Evolutionary conservation across 2,888 invertebrate genomes (phyloP).

Genomic region (Nomada fabriciana): DNA sequence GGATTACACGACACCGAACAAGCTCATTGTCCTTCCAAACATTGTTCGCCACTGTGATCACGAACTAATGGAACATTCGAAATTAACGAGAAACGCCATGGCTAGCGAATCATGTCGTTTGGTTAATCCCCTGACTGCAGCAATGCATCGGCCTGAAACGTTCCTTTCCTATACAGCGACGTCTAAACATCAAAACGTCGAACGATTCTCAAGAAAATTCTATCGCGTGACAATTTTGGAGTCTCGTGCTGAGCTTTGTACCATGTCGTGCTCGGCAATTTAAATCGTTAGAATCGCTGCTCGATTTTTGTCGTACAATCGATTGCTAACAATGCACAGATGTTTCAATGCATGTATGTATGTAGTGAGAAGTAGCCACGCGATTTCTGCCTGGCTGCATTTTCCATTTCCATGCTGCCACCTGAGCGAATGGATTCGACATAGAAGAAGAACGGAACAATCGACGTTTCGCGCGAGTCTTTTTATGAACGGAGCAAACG

Average conservation of each 20-base stretch:
- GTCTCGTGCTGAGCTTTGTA: not conserved
- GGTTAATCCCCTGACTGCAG: constrained; percentile 28
- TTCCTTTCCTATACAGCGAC: constrained; percentile 4
- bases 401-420: constrained; percentile 4
- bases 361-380: not conserved
- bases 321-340: not conserved
- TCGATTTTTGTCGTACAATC: not conserved
- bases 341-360: too few relatives aligned
- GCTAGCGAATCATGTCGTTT: constrained; percentile 42
- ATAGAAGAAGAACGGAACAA: constrained; percentile 25
- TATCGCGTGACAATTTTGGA: constrained; percentile 28
- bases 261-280: not conserved
- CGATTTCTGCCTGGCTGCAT: not conserved
- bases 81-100: constrained; percentile 47
- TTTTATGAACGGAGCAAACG: not conserved
- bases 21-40: constrained; percentile 33
- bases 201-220: constrained; percentile 1
- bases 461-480: constrained; percentile 36
- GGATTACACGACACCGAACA: constrained; percentile 53
- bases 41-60: constrained; percentile 45
- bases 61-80: constrained; percentile 60
- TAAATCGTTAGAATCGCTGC: constrained; percentile 14
- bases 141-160: constrained; percentile 3
- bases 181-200: constrained; percentile 15
- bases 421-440: constrained; percentile 33